Base-by-base conservation (phyloP, 2,797 vertebrate species). In the Acropternis orthonyx region DNA sequence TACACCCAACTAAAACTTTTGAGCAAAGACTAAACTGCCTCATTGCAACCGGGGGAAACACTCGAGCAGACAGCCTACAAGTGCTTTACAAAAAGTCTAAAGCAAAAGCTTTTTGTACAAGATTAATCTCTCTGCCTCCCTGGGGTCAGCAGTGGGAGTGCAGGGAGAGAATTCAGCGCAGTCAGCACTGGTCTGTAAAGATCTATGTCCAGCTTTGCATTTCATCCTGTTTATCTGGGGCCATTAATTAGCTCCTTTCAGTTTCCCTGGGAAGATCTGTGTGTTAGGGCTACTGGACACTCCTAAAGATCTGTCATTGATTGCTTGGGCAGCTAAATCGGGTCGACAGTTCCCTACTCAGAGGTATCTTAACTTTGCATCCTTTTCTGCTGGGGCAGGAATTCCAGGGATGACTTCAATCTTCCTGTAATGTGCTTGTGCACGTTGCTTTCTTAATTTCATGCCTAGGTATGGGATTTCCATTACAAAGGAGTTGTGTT, bases 401-500 rank as follows among this genome's bases (percentile, higher is more conserved):
- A 49, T 76, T 43, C 30, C 1, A 6, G 37, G 61, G 59, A 28
- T 66, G 77, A 41, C 34, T 95, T 90, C 88, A 73, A 14, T 81
- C 90, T 86, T 65, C 54, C 12, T 65, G 80, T 73, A 85, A 78
- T 71, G 73, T 75, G 22, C 82, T 84, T 39, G 83, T 82, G 46
- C 80, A 49, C 48, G 6, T 21, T 76, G 44, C 86, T 93, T 84
- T 56, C 69, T 88, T 94, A 59, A 93, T 93, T 85, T 92, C 90
- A 76, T 76, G 85, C 88, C 81, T 85, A 94, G 84, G 49, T 94
- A 87, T 48, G 52, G 44, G 67, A 92, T 96, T 95, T 91, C 93
- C 93, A 93, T 94, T 79, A 94, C 90, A 94, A 95, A 96, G 71
- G 81, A n/a, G 36, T 76, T 77, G 48, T 89, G 86, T 54, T 85